These are phyloP conservation scores for Reticulitermes lucifugus DNA, from an alignment of 2,888 invertebrate species.

Conservation along the genomic window DNA sequence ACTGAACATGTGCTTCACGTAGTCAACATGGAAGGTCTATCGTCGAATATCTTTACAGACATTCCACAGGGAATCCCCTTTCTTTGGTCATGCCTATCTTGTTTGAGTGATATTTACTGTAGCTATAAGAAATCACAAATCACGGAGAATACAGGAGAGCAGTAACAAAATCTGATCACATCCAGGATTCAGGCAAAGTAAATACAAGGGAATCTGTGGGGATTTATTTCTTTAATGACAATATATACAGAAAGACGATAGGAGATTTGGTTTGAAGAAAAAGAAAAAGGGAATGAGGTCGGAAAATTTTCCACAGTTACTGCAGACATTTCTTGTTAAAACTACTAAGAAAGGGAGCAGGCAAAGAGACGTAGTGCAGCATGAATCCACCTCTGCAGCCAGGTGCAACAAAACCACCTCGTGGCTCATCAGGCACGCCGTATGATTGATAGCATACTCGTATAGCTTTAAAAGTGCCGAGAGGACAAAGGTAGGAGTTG, in stretches of 20 bases:
- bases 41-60: not conserved
- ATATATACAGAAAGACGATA: not conserved
- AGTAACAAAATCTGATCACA: not conserved
- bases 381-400: not conserved
- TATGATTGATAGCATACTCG: no score
- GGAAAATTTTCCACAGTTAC: not conserved
- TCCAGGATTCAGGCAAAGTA: constrained; percentile 1
- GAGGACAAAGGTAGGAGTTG: no score
- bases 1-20: not conserved
- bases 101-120: not conserved
- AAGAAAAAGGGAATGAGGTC: not conserved
- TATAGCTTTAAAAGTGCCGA: no score
- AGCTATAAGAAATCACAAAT: not conserved
- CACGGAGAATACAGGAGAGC: not conserved
- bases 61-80: not conserved
- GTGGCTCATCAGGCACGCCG: no score
- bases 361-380: constrained; percentile 21
- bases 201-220: not conserved
- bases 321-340: not conserved
- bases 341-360: not conserved
- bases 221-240: not conserved
- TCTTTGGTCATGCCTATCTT: not conserved
- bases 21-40: not conserved
- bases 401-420: not conserved
- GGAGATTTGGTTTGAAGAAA: not conserved